phyloP scores from a whole-genome alignment of 2,113 vertebrate species.

The Pseudorasbora parva region DNA sequence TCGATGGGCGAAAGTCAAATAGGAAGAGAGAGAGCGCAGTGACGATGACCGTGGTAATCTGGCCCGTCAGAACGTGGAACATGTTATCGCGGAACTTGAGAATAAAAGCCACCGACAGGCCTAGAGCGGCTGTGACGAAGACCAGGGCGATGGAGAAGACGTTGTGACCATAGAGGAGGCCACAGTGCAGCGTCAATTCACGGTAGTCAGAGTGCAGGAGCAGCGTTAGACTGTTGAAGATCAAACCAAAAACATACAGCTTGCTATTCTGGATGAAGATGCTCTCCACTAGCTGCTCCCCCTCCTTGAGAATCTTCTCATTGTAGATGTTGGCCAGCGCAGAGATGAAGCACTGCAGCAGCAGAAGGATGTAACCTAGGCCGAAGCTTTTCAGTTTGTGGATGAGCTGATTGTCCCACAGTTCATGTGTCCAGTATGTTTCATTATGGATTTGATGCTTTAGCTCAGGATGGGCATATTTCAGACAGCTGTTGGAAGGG shows the following conservation, averaged over 20 bases:
- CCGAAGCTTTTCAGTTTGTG: constrained; percentile 79
- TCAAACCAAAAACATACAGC: constrained; percentile 88
- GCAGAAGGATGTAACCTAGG: constrained; percentile 87
- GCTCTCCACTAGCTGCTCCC: constrained; percentile 86
- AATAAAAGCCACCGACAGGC: constrained; percentile 95
- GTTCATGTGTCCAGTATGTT: constrained; percentile 64
- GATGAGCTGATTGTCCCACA: constrained; percentile 79
- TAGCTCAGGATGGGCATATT: constrained; percentile 72
- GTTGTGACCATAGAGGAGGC: constrained; percentile 94
- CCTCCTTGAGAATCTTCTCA: constrained; percentile 97
- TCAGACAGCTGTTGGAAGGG: constrained; percentile 88
- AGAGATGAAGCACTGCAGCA: constrained; percentile 92
- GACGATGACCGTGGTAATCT: constrained; percentile 93
- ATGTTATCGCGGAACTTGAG: constrained; percentile 98
- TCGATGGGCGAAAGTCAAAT: constrained; percentile 91
- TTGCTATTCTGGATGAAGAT: constrained; percentile 97
- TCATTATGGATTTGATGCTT: constrained; percentile 68
- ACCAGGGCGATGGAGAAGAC: constrained; percentile 86
- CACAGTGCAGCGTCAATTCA: constrained; percentile 82
- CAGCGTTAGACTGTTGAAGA: constrained; percentile 90
- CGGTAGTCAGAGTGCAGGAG: constrained; percentile 78
- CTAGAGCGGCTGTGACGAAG: constrained; percentile 91
- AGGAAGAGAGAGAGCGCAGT: constrained; percentile 87
- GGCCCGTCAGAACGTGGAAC: constrained; percentile 96
- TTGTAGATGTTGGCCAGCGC: constrained; percentile 98